Conservation (phyloP, 2,888 invertebrate genomes). For the Mythimna loreyi region DNA sequence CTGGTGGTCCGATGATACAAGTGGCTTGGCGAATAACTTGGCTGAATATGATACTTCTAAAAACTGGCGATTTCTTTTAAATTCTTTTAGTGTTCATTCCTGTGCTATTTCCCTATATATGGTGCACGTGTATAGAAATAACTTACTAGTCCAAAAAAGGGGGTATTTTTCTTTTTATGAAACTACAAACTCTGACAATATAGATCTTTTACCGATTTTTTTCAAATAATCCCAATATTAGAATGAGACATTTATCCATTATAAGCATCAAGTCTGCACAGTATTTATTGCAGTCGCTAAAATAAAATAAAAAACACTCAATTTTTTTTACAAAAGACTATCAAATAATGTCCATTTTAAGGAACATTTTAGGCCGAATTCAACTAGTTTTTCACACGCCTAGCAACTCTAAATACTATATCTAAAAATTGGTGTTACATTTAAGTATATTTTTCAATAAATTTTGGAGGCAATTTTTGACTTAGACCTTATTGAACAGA, state of each 20-base stretch:
- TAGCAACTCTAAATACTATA: slow-evolving; percentile 50
- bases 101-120: not conserved
- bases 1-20: too few species aligned
- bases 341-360: slow-evolving; percentile 35
- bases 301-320: slow-evolving; percentile 9
- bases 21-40: too few species aligned
- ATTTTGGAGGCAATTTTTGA: slow-evolving; percentile 38
- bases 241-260: not conserved
- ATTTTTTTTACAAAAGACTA: not conserved
- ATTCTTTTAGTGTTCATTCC: not conserved
- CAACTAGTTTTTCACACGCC: slow-evolving; percentile 53
- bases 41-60: too few species aligned
- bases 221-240: not conserved
- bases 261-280: not conserved
- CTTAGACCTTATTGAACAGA: slow-evolving; percentile 36
- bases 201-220: not conserved
- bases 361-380: slow-evolving; percentile 62
- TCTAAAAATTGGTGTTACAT: slow-evolving; percentile 44
- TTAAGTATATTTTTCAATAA: slow-evolving; percentile 26
- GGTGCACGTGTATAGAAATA: not conserved
- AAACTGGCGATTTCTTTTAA: not conserved
- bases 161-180: not conserved
- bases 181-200: not conserved
- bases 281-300: not conserved
- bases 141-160: slow-evolving; percentile 4